Evolutionary conservation across 2,888 invertebrate genomes (phyloP).

Genomic region (Drosophila pseudotakahashii): DNA sequence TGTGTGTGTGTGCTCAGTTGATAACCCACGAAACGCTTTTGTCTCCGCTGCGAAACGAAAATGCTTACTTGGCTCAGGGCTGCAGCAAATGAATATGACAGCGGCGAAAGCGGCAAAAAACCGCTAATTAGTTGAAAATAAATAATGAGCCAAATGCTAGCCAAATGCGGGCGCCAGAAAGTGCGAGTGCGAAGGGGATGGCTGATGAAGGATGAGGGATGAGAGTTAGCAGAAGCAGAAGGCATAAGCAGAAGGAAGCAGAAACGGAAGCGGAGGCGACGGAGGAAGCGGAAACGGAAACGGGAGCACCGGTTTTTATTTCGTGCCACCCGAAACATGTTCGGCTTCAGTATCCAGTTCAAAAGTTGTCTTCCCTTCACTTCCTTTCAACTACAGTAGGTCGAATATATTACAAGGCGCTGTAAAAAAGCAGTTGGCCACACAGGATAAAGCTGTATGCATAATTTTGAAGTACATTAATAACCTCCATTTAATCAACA

Average conservation of each 20-base stretch:
- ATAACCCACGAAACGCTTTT: slow-evolving; percentile 70
- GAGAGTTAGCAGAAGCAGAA: background rate
- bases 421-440: background rate
- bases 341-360: slow-evolving; percentile 5
- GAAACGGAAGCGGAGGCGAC: slow-evolving; percentile 4
- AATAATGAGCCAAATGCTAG: slow-evolving; percentile 68
- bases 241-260: background rate
- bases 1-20: slow-evolving; percentile 42
- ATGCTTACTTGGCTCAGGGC: slow-evolving; percentile 38
- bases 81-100: slow-evolving; percentile 54
- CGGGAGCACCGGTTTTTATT: slow-evolving; percentile 4
- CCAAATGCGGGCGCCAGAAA: slow-evolving; percentile 6
- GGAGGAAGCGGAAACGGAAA: slow-evolving; percentile 17
- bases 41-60: slow-evolving; percentile 40
- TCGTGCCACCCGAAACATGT: slow-evolving; percentile 30
- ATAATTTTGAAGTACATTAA: too few species aligned
- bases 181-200: background rate
- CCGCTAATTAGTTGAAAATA: slow-evolving; percentile 78
- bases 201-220: background rate
- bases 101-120: slow-evolving; percentile 53
- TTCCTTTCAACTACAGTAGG: background rate
- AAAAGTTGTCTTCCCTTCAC: slow-evolving; percentile 7
- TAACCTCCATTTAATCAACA: too few species aligned
- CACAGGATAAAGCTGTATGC: too few species aligned
- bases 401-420: background rate